Base-by-base conservation (phyloP, 2,888 invertebrate species). In the Phengaris alcon region DNA sequence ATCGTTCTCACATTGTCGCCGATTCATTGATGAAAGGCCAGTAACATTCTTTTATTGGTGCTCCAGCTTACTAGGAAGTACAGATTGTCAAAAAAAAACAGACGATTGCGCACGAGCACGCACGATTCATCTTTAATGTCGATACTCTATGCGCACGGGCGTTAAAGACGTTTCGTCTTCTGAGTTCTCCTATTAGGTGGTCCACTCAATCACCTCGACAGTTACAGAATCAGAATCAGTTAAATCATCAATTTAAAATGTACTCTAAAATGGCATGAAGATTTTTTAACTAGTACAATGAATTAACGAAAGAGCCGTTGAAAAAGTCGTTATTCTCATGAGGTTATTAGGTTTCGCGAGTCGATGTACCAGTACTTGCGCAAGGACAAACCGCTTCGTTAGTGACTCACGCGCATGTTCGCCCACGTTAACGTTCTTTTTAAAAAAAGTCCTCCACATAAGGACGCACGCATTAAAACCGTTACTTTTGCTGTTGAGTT, bases 341-440 rank as follows among this genome's bases (percentile, higher is more conserved):
- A 54, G 52, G 52, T 72, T 54, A 52, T 72, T 72, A 10, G 72
- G 52, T 72, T 72, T 15, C 22, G 35, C 10, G 52, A 46, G 46
- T 51, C 70, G 51, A 15, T 51, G 70, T 48, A 46, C n/a, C 51
- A 22, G 22, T 80, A 79, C 80, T 81, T 82, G 81, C 75, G 78
- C 85, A 87, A 88, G 87, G 88, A 82, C 88, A 82, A 79, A 80
- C 79, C 82, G 82, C 83, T 86, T 83, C 68, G 76, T 77, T 75
- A 54, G 84, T 90, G 90, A 90, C 80, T 86, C 86, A 85, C 78
- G 74, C 79, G 77, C 81, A 80, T 76, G 77, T 78, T 79, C 77
- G 78, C 78, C 78, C 77, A 76, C 76, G 75, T 77, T 77, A 78
- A 77, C 79, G 80, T 83, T 83, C 83, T 83, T 81, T 82, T 82